Evolutionary conservation across 1,140 invertebrate species (phyloP).

Genomic region (Ceratosolen fusciceps): DNA sequence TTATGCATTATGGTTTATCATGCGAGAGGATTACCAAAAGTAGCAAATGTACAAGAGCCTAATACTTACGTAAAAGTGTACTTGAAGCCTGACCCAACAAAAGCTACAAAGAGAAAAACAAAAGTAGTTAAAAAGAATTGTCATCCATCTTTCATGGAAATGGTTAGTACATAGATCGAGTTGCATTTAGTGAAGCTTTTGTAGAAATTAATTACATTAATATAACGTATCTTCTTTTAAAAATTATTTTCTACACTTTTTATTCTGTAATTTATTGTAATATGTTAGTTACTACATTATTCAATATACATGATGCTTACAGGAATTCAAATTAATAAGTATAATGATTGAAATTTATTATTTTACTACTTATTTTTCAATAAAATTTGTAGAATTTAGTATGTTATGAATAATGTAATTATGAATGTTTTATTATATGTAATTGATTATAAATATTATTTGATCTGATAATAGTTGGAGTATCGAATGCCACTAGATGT

Average conservation of each 20-base stretch:
- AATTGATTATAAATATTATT: background rate
- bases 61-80: slow-evolving; percentile 96
- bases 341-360: too few species aligned
- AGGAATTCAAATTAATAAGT: too few species aligned
- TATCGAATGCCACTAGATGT: slow-evolving; percentile 89
- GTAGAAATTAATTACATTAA: too few species aligned
- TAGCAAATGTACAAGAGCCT: slow-evolving; percentile 83
- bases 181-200: slow-evolving; percentile 31
- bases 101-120: slow-evolving; percentile 95
- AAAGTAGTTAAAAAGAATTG: slow-evolving; percentile 92
- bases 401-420: too few species aligned
- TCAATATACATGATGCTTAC: too few species aligned
- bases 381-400: too few species aligned
- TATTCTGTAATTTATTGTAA: too few species aligned
- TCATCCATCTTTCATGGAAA: slow-evolving; percentile 98
- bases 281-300: too few species aligned
- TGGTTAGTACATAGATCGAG: slow-evolving; percentile 74
- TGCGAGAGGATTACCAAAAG: slow-evolving; percentile 84
- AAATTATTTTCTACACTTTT: too few species aligned
- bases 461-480: slow-evolving; percentile 78
- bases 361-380: too few species aligned
- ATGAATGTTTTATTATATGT: background rate
- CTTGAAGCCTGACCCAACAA: slow-evolving; percentile 87
- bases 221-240: too few species aligned
- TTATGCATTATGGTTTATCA: slow-evolving; percentile 91